These are phyloP conservation scores for Odontesthes bonariensis DNA, from an alignment of 2,113 vertebrate species.

Conservation along the genomic window DNA sequence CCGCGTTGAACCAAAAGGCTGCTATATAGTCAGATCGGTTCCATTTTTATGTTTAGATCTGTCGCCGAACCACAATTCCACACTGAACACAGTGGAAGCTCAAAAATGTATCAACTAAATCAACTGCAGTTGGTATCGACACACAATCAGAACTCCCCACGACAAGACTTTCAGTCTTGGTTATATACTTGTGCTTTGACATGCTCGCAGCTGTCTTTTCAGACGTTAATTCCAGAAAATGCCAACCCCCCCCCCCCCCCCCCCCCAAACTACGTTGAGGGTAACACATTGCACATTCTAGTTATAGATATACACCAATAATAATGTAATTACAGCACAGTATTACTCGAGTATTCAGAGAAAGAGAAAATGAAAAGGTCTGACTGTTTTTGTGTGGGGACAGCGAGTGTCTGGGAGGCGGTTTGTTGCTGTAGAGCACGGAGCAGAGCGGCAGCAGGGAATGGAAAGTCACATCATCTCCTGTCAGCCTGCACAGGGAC, in stretches of 20 bases:
- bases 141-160: neutral
- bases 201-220: neutral
- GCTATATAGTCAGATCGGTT: neutral
- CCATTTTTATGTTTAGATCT: neutral
- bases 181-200: neutral
- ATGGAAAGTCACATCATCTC: slow-evolving; percentile 73
- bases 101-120: neutral
- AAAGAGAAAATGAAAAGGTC: neutral
- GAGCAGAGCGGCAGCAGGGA: slow-evolving; percentile 55
- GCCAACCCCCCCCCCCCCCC: too few relatives aligned
- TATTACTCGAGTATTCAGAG: neutral
- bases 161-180: neutral
- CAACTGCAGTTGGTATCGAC: too few relatives aligned
- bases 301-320: neutral
- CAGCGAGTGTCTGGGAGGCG: slow-evolving; percentile 3
- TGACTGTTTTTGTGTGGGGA: neutral
- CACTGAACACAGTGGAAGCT: neutral
- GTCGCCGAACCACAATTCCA: neutral
- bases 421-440: slow-evolving; percentile 52
- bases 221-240: neutral
- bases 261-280: too few relatives aligned
- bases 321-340: neutral
- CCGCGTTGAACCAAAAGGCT: neutral
- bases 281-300: neutral
- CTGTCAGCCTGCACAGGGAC: slow-evolving; percentile 68